Evolutionary conservation across 2,797 vertebrate genomes (phyloP).

Genomic region (Tympanoctomys barrerae): DNA sequence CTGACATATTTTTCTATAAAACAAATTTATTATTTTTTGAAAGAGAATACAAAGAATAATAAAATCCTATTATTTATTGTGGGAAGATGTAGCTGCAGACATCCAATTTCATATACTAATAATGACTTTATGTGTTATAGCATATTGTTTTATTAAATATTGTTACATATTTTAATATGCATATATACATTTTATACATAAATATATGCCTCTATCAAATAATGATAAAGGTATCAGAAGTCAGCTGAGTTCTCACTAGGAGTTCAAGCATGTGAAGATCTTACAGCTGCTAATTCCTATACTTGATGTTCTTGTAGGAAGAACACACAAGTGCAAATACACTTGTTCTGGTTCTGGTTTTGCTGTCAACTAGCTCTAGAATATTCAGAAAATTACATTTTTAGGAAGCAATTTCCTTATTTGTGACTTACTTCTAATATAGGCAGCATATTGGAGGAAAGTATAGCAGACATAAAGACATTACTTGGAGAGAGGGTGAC

Average conservation of each 20-base stretch:
- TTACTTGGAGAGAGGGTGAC: neutral
- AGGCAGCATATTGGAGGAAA: neutral
- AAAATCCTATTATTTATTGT: constrained; percentile 41
- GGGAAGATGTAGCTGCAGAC: neutral
- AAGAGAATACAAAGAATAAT: no score
- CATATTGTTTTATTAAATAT: neutral
- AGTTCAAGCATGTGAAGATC: neutral
- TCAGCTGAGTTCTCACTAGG: neutral
- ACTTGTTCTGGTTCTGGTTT: neutral
- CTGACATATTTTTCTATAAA: neutral
- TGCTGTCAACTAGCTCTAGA: neutral
- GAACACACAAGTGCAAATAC: neutral
- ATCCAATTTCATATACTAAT: neutral
- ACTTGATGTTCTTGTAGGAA: neutral
- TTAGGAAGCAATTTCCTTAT: neutral
- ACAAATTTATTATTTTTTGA: neutral
- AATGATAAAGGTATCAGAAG: neutral
- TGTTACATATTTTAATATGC: neutral
- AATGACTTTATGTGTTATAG: neutral
- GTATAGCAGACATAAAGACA: rapidly evolving
- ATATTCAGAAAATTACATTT: neutral
- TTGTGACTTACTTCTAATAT: neutral
- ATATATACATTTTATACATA: neutral
- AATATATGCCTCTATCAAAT: neutral
- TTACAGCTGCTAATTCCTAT: neutral